A percentile compares a stretch with the other conserved stretches of the same genome.
Conservation (phyloP, 2,113 vertebrate species). For the Spea multiplicata region DNA sequence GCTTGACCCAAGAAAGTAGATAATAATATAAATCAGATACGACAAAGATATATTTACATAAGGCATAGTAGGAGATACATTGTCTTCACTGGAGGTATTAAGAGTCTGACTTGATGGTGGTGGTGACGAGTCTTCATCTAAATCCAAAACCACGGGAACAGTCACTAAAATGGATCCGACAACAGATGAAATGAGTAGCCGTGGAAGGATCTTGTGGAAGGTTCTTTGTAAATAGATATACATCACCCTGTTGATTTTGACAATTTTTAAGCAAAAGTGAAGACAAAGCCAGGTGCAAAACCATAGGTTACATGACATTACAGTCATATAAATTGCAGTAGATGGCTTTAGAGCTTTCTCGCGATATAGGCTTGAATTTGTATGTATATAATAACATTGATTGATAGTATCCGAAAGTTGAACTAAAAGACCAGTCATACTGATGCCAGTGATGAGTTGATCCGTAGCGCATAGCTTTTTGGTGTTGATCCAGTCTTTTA, state of each 20-base stretch:
- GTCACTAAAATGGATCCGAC: not conserved
- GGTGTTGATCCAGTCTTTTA: not conserved
- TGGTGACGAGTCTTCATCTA: not conserved
- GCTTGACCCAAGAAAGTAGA: no score
- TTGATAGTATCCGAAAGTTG: not conserved
- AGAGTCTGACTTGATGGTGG: no score
- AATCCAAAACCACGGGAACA: not conserved
- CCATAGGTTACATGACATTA: not conserved
- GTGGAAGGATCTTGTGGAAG: constrained; percentile 8
- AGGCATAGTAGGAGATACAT: not conserved
- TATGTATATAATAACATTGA: no score
- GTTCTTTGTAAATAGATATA: not conserved
- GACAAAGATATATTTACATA: not conserved
- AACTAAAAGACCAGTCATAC: not conserved
- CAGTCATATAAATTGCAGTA: not conserved
- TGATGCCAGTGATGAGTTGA: not conserved
- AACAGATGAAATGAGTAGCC: not conserved
- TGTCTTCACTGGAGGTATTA: not conserved
- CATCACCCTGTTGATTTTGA: not conserved
- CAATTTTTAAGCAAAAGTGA: not conserved
- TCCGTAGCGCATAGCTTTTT: not conserved
- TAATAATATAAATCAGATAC: no score
- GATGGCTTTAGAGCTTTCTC: no score
- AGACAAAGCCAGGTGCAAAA: not conserved
- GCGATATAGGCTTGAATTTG: no score